Conservation (phyloP, 2,797 vertebrate species). For the Rhinoraja longicauda region DNA sequence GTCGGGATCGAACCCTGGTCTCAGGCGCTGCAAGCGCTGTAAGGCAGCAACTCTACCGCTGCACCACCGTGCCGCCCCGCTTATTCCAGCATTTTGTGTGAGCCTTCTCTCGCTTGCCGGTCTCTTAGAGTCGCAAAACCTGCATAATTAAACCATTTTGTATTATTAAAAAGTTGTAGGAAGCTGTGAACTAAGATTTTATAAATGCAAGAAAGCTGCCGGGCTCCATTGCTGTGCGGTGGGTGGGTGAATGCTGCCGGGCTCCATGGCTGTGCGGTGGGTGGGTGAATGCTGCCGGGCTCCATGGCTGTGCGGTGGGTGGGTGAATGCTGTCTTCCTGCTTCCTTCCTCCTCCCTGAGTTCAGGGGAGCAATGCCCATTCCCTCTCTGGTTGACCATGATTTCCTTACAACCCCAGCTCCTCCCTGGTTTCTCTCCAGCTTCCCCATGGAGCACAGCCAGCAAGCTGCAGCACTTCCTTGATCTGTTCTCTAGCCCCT, state of each 20-base stretch:
- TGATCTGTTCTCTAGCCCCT: constrained; percentile 30
- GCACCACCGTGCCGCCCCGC: no score
- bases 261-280: no score
- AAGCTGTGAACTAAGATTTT: neutral
- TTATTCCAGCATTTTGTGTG: neutral
- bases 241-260: no score
- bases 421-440: constrained; percentile 4
- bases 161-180: neutral
- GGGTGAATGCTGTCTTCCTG: neutral
- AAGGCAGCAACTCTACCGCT: no score
- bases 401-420: constrained; percentile 30
- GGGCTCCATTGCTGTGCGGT: no score
- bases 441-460: constrained; percentile 28
- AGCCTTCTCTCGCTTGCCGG: neutral
- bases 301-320: no score
- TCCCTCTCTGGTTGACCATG: constrained; percentile 17
- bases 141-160: neutral
- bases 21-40: no score
- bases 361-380: neutral
- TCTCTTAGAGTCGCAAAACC: neutral
- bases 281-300: no score
- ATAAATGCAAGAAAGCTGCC: neutral
- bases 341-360: neutral
- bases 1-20: no score
- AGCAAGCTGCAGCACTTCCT: constrained; percentile 18